Base-by-base conservation (phyloP, 2,888 invertebrate species). In the Spicauda simplicius region DNA sequence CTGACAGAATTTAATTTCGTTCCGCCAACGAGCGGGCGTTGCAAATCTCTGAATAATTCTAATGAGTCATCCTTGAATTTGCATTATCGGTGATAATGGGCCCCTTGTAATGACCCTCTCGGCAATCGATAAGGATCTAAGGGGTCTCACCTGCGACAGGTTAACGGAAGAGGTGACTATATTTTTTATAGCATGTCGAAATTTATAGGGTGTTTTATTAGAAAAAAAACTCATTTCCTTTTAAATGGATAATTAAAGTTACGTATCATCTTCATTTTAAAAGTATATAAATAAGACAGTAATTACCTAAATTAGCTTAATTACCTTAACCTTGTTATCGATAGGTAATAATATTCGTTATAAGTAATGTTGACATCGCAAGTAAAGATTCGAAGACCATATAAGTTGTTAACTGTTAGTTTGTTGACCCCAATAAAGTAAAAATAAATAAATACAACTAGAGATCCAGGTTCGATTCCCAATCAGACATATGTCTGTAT, bases 1-100 rank as follows among this genome's bases (percentile, higher is more conserved):
- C 84, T 88, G 91, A 90, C 91, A 90, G 87, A 91, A 91, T 92
- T 92, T 92, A 91, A 92, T 92, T 92, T 91, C 84, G 87, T 82
- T 80, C 79, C 82, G 81, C 81, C 71, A 73, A 71, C 82, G 84
- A 82, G 77, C 76, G 79, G 76, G 81, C 83, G 85, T 83, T 82
- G 86, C 85, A 84, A 88, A 91, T 90, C 90, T 89, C 83, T 85
- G 86, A 87, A 88, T 90, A 90, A 87, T 89, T 87, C 84, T 87
- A 89, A 91, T 90, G 89, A 89, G 83, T 80, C 86, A 73, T 74
- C 77, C 78, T 76, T 74, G 77, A 78, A 78, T 80, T 79, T 77
- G 78, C 78, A 80, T 79, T 81, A 81, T 78, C 78, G 78, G 77
- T 77, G 75, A 80, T 72, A 71, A 69, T 62, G 70, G 69, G 37